A percentile compares a stretch with the other conserved stretches of the same genome.
Conservation (phyloP, 2,797 vertebrate genomes). For the Rhinichthys osculus region DNA sequence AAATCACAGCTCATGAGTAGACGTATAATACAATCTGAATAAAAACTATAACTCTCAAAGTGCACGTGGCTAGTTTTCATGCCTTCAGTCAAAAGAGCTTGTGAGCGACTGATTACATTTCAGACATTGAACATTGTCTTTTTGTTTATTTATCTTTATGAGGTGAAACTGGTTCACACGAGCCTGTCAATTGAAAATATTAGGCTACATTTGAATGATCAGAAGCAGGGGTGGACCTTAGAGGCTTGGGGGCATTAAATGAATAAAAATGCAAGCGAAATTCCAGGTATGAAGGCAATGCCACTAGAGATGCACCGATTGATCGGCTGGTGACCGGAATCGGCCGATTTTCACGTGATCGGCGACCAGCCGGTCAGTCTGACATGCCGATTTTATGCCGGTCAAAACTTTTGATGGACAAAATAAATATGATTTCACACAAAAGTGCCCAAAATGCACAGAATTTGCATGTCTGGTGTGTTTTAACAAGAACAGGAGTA, state of each 20-base stretch:
- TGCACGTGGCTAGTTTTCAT: background rate
- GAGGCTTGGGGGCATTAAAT: background rate
- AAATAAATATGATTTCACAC: no score
- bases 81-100: background rate
- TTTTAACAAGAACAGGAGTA: no score
- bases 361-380: no score
- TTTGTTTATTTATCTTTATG: background rate
- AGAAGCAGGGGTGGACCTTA: background rate
- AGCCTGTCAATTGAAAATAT: background rate
- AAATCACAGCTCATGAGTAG: background rate
- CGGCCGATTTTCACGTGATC: no score
- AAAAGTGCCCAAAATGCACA: no score
- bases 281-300: background rate
- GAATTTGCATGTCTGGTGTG: no score
- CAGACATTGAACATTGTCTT: background rate
- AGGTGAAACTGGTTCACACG: background rate
- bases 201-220: background rate
- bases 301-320: no score
- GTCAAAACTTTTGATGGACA: no score
- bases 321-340: no score
- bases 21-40: background rate
- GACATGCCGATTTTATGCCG: no score
- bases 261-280: background rate
- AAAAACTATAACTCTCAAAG: background rate
- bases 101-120: background rate